Base-by-base conservation (phyloP, 1,140 invertebrate genomes). In the Tyrophagus putrescentiae region DNA sequence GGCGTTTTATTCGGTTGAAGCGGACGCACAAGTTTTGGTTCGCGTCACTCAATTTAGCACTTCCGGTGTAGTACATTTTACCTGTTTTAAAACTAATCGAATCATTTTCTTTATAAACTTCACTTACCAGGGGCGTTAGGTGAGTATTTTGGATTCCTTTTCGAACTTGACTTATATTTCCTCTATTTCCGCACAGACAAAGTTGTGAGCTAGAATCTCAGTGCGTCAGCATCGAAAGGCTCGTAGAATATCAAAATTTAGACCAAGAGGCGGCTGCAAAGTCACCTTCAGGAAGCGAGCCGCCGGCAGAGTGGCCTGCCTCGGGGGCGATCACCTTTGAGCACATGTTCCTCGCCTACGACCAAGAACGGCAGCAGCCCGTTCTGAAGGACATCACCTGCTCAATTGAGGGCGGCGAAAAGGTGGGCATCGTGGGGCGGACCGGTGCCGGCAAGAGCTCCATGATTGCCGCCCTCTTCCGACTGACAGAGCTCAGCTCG, bases 211-310 rank as follows among this genome's bases (percentile, higher is more conserved):
- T 84, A 3, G 77, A 90, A 65, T 83, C 82, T 54, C 79, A 87
- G 68, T 84, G 91, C 80, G 86, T 84, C 1, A 83, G 84, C 32
- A 84, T 89, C 11, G 86, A 91, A 68, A 74, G 86, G 36, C 79
- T 89, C 1, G 66, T 87, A 3, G 84, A 90, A 66, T 91, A 89
- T 68, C 80, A 78, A 0, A 74, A 78, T 36, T 71, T 89, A 1
- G 77, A 81, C 42, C 70, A 81, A 18, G 84, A 87, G 71, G 27
- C 74, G 1, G 73, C 67, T 65, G 65, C 72, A 6, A 70, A 71
- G 25, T 68, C 67, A 28, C 6, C 5, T n/a, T 13, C 23, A 27
- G 68, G 11, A 66, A 72, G 7, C 69, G 77, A 78, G 3, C 80
- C 81, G 70, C 80, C 81, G 57, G 77, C 79, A 0, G 60, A 72